Evolutionary conservation across 2,888 invertebrate species (phyloP).

Genomic region (Amiota minor): DNA sequence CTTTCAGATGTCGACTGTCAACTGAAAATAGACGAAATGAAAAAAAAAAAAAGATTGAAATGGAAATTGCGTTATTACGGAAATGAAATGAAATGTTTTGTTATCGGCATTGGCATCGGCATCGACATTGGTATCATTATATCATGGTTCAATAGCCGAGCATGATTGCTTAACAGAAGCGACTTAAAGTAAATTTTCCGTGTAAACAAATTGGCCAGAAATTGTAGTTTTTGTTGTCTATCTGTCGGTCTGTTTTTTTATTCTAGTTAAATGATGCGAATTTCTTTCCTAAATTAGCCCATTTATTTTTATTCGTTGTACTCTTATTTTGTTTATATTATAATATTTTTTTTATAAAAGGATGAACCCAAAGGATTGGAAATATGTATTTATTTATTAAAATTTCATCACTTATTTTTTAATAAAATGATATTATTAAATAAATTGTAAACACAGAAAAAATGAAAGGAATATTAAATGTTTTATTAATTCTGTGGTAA

Average conservation of each 20-base stretch:
- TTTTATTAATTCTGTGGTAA: background rate
- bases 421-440: background rate
- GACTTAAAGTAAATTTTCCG: conserved; percentile 42
- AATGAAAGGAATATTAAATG: background rate
- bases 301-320: background rate
- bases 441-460: background rate
- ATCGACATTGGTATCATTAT: too few species aligned
- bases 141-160: too few species aligned
- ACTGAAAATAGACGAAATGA: conserved; percentile 75
- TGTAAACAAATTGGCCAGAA: conserved; percentile 44
- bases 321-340: background rate
- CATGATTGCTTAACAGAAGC: too few species aligned
- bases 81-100: background rate
- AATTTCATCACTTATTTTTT: background rate
- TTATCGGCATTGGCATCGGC: background rate
- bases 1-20: conserved; percentile 87
- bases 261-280: conserved; percentile 9
- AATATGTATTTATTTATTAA: too few species aligned
- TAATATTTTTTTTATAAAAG: too few species aligned
- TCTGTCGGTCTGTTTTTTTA: background rate
- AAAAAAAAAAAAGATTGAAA: background rate
- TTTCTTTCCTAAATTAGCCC: conserved; percentile 4
- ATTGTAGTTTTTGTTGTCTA: conserved; percentile 10
- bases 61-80: conserved; percentile 22
- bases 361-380: too few species aligned